Evolutionary conservation across 1,140 invertebrate genomes (phyloP), one percentile per base, ranked within the genome.

Genomic region (Sitophilus oryzae): DNA sequence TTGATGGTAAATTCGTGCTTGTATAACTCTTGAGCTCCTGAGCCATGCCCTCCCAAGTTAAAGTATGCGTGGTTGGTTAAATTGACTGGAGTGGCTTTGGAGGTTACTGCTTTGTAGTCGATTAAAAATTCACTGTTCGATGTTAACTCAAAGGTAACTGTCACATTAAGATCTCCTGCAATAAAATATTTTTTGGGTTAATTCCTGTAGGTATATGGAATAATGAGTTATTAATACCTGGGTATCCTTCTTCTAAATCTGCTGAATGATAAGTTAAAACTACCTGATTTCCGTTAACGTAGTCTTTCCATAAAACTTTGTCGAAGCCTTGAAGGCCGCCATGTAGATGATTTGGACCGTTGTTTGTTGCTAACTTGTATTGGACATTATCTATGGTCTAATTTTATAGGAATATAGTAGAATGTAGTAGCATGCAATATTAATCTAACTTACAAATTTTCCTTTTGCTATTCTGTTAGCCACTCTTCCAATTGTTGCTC

Each of bases 1-100:
- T 87, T 85, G 1, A 96, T 78, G 1, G 66, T 72, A 2, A 94
- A 73, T 15, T 75, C 64, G 68, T 96, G 93, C 38, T 89, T 82
- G 58, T 86, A 83, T 1, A 91, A 59, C 59, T 82, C 82, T 19
- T 53, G 38, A 34, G 68, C 60, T 38, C 69, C 71, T 63, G 67
- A 67, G 71, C 77, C 79, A 71, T 94, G 88, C 3, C 93, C 93
- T 51, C 84, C 89, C 23, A 98, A 73, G 74, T 98, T 98, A 68
- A 96, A 96, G 70, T 96, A 97, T 3, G 88, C 80, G 70, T 98
- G 94, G 72, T 95, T 96, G 0, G 92, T 91, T 35, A 97, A 72
- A 72, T 94, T 96, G 0, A 98, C 79, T 1, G 89, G 83, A 0
- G 92, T 95, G 5, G 85, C 76, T 67, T 87, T 87, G 0, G 81